Conservation (phyloP, 1,140 invertebrate genomes). For the Brachionus plicatilis region DNA sequence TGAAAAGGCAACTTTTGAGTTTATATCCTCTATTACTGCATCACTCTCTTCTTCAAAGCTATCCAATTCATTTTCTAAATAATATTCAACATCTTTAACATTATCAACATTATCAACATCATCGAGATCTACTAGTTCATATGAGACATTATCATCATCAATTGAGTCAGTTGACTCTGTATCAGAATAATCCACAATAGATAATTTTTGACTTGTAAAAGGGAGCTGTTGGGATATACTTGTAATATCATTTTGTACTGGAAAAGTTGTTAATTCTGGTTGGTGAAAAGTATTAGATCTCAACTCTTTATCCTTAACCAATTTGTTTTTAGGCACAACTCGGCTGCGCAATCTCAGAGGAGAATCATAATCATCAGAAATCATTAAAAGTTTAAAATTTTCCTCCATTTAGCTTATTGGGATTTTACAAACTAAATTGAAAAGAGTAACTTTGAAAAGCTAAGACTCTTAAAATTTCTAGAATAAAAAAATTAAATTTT, state of each 20-base stretch:
- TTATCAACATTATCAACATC: background rate
- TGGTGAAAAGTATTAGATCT: background rate
- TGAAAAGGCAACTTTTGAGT: background rate
- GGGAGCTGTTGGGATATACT: too few relatives aligned
- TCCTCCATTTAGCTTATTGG: background rate
- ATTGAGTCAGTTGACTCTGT: background rate
- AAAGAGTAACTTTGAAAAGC: background rate
- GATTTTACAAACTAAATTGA: background rate
- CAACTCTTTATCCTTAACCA: background rate
- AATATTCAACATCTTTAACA: background rate
- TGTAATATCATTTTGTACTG: background rate
- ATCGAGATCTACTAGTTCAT: background rate
- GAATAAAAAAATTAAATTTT: background rate
- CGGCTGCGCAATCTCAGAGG: background rate
- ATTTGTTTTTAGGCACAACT: background rate
- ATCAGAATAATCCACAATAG: background rate
- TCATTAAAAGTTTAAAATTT: background rate
- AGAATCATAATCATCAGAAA: constrained; percentile 1
- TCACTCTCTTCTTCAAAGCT: constrained; percentile 3
- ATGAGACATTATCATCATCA: background rate
- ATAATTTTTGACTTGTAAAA: background rate
- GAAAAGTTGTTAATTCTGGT: background rate
- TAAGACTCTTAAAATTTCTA: background rate
- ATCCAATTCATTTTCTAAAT: constrained; percentile 7
- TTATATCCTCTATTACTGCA: background rate